Conservation (phyloP, 1,140 invertebrate genomes). For the Achroia grisella region DNA sequence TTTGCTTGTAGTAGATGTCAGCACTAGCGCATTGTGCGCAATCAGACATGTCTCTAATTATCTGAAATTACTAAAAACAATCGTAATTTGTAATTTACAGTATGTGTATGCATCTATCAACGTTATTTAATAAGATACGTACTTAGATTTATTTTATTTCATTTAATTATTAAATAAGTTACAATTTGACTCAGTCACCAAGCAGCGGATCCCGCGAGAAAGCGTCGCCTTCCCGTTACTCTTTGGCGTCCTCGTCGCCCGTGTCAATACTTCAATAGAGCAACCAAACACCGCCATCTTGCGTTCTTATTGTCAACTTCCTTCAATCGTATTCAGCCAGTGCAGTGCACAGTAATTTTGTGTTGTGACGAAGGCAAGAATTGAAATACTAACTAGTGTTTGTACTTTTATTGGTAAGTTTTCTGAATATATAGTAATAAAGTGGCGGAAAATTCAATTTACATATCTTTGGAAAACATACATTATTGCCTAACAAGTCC, state of each 20-base stretch:
- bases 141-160: too few relatives aligned
- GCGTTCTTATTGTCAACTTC: conserved; percentile 51
- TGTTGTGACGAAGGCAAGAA: conserved; percentile 37
- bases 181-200: too few relatives aligned
- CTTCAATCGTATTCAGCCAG: conserved; percentile 32
- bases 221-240: conserved; percentile 6
- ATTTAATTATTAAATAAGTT: too few relatives aligned
- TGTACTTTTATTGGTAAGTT: conserved; percentile 54
- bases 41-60: not conserved
- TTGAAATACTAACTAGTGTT: conserved; percentile 46
- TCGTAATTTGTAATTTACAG: too few relatives aligned
- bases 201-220: conserved; percentile 1
- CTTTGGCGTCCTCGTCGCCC: too few relatives aligned
- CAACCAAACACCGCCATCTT: conserved; percentile 59
- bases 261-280: too few relatives aligned
- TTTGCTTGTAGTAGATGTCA: conserved; percentile 35
- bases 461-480: conserved; percentile 7
- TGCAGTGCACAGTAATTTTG: conserved; percentile 46
- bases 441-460: conserved; percentile 61
- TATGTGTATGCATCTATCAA: too few relatives aligned
- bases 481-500: too few relatives aligned
- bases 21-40: conserved; percentile 12
- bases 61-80: not conserved
- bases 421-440: conserved; percentile 37
- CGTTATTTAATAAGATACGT: too few relatives aligned